Base-by-base conservation (phyloP, 2,888 invertebrate genomes). In the Unio delphinus region DNA sequence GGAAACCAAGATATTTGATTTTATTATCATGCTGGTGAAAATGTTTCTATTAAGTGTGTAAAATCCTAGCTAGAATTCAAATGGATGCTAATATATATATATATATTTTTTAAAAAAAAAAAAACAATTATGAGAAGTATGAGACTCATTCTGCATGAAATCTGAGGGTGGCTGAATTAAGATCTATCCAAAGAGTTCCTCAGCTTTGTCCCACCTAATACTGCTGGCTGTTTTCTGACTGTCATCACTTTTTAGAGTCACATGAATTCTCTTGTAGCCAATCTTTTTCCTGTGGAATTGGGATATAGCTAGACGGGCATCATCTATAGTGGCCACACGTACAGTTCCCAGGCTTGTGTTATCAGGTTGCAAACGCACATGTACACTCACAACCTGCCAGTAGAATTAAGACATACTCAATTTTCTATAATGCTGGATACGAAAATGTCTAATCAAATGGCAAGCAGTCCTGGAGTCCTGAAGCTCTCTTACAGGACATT, bases 211-310 rank as follows among this genome's bases (percentile, higher is more conserved):
- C 45, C 67, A 85, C 88, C 83, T 84, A 15, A 84, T 72, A 67
- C 79, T 85, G 17, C 82, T 80, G 18, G 80, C 79, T 5, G 84
- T 79, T 6, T 82, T 80, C 23, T 80, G 80, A 18, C 73, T 76
- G n/a, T 82, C 82, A 55, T 85, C 84, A 71, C 75, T 80, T 66
- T 84, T 83, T 54, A 88, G 75, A 7, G 85, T 80, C 20, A 96
- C 94, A 76, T 94, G 92, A 70, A 96, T 94, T 65, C 95, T 91
- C 83, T 95, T 94, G 78, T 94, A 94, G 11, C 95, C 96, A 70
- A 96, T 92, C 86, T 95, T 94, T 70, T 94, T 93, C 69, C 95
- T 93, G 89, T 96, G 96, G 64, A 96, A 92, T 85, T 95, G 94
- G 0, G 95, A 95, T 77, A 96, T 95, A 55, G 94, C 94, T 79